Percentiles rank a stretch among this genome's conserved stretches.
Evolutionary conservation across 1,140 invertebrate species (phyloP).

Genomic region (Drosophila neocordata): DNA sequence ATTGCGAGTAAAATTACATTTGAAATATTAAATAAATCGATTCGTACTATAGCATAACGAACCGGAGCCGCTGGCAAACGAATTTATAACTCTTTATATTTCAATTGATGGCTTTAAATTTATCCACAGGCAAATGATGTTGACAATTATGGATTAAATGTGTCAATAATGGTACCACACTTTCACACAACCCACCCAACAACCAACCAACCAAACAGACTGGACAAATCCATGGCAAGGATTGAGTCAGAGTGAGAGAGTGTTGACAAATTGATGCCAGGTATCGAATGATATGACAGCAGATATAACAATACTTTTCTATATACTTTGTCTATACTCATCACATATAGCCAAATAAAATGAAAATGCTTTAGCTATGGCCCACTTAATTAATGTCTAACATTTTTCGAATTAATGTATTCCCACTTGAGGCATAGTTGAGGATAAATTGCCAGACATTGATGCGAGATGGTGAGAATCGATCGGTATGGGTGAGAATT

Average conservation of each 20-base stretch:
- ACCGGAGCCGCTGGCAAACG: constrained; percentile 8
- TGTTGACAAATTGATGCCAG: constrained; percentile 65
- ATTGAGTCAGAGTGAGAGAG: constrained; percentile 1
- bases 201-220: too few relatives aligned
- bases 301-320: not conserved
- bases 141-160: constrained; percentile 81
- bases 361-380: constrained; percentile 15
- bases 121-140: constrained; percentile 66
- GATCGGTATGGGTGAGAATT: constrained; percentile 23
- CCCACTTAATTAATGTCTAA: constrained; percentile 53
- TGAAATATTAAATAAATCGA: constrained; percentile 46
- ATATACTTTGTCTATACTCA: not conserved
- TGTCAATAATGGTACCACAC: constrained; percentile 61
- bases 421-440: constrained; percentile 41
- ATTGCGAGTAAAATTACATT: constrained; percentile 49
- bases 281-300: constrained; percentile 31
- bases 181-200: not conserved
- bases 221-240: not conserved
- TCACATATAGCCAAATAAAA: not conserved
- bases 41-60: not conserved
- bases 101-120: constrained; percentile 76
- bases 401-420: constrained; percentile 59
- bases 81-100: constrained; percentile 66
- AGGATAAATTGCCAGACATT: constrained; percentile 41
- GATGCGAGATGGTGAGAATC: constrained; percentile 35